Conservation (phyloP, 1,140 invertebrate species). For the Mya arenaria region DNA sequence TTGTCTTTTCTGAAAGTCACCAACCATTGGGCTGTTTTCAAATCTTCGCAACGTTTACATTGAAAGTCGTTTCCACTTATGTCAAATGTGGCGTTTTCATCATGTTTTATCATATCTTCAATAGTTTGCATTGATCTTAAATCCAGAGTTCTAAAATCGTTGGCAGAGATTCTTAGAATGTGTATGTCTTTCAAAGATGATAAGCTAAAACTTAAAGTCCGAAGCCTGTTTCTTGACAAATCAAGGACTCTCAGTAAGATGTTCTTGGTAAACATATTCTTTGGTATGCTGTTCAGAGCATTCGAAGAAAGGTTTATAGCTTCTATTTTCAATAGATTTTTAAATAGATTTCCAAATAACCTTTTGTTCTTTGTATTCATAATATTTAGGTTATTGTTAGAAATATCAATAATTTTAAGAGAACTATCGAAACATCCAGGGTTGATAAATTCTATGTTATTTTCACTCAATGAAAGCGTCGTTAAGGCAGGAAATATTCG, state of each 20-base stretch:
- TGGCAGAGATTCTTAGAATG: neutral
- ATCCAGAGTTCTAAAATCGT: slow-evolving; percentile 1
- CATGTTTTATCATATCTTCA: neutral
- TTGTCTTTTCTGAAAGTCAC: no score
- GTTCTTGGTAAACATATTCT: neutral
- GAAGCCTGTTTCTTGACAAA: neutral
- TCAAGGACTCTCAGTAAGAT: neutral
- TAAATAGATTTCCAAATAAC: neutral
- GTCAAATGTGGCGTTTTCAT: neutral
- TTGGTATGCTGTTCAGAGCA: neutral
- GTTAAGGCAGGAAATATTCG: no score
- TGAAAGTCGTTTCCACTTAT: neutral
- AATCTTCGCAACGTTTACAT: neutral
- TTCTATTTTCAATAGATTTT: neutral
- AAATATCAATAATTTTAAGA: neutral
- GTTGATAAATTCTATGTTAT: no score
- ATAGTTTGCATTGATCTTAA: neutral
- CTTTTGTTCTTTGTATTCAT: neutral
- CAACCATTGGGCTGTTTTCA: no score
- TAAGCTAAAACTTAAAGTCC: neutral
- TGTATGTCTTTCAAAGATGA: neutral
- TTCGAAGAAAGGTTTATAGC: neutral
- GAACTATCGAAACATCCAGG: no score
- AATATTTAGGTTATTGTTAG: neutral
- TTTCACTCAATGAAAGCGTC: no score